Evolutionary conservation across 2,113 vertebrate genomes (phyloP).

Genomic region (Chlamydotis undulata): DNA sequence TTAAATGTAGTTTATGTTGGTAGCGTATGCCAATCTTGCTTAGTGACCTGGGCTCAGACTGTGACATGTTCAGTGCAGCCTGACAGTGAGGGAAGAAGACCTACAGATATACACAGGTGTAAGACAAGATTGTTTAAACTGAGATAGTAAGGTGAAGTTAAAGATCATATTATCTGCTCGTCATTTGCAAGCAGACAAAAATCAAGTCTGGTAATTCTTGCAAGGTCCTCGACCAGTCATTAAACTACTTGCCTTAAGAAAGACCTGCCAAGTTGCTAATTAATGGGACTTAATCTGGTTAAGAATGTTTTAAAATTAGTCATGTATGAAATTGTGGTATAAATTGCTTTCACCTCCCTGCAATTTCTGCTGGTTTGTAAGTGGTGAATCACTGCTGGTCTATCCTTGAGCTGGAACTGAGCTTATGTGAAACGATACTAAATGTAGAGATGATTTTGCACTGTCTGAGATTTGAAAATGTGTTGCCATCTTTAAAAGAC

Average conservation of each 20-base stretch:
- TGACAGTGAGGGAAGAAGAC: background rate
- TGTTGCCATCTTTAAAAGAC: background rate
- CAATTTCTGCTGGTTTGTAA: slow-evolving; percentile 3
- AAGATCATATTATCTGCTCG: background rate
- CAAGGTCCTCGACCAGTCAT: background rate
- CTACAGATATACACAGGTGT: background rate
- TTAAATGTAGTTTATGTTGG: slow-evolving; percentile 30
- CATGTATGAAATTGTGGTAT: slow-evolving; percentile 25
- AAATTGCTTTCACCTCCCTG: slow-evolving; percentile 16
- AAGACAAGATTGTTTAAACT: background rate
- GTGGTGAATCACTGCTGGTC: background rate
- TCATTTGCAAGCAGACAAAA: background rate
- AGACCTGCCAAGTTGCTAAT: background rate
- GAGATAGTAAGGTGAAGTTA: background rate
- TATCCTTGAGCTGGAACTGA: background rate
- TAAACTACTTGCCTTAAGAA: slow-evolving; percentile 51
- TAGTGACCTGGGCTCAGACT: background rate
- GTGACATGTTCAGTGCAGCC: background rate
- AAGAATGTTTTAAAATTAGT: slow-evolving; percentile 50
- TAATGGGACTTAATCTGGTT: slow-evolving; percentile 2
- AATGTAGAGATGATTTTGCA: background rate
- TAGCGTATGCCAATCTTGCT: background rate
- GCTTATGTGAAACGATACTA: background rate
- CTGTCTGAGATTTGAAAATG: background rate
- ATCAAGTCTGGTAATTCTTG: background rate